A percentile compares a stretch with the other conserved stretches of the same genome.
These are phyloP conservation scores for Bombyx mandarina DNA, from an alignment of 1,140 invertebrate species.

Conservation along the genomic window DNA sequence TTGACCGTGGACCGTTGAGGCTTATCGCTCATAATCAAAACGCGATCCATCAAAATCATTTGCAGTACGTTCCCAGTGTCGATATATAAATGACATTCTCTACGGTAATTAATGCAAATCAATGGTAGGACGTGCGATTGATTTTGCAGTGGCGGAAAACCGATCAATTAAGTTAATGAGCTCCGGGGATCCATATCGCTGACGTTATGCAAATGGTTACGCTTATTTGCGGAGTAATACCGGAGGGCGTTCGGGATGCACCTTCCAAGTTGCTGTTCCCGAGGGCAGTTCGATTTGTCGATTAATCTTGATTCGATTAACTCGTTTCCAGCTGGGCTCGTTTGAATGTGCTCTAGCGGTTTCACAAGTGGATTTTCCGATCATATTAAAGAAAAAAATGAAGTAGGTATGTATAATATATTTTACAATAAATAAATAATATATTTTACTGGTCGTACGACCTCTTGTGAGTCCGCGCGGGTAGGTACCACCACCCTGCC, in stretches of 20 bases:
- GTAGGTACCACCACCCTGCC: too few relatives aligned
- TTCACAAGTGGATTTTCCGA: too few relatives aligned
- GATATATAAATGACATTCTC: constrained; percentile 57
- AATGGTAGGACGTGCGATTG: constrained; percentile 63
- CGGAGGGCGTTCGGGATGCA: constrained; percentile 22
- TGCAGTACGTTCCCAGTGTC: constrained; percentile 43
- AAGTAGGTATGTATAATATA: too few relatives aligned
- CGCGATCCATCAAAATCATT: constrained; percentile 56
- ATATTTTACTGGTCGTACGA: too few relatives aligned
- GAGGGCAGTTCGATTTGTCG: constrained; percentile 20
- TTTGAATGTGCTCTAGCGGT: too few relatives aligned
- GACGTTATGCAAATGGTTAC: constrained; percentile 63
- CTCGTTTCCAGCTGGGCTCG: too few relatives aligned
- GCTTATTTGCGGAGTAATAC: constrained; percentile 39
- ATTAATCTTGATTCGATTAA: constrained; percentile 21
- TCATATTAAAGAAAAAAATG: too few relatives aligned
- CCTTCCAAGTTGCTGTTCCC: constrained; percentile 18
- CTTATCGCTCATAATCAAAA: constrained; percentile 31
- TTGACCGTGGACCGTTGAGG: not conserved
- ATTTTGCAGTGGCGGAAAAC: constrained; percentile 61
- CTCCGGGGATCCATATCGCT: constrained; percentile 56
- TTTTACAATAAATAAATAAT: too few relatives aligned
- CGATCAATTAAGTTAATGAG: constrained; percentile 70
- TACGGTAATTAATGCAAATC: constrained; percentile 67
- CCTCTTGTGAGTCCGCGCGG: too few relatives aligned